Evolutionary conservation across 2,888 invertebrate species (phyloP).

Genomic region (Chromoteleia sp.): DNA sequence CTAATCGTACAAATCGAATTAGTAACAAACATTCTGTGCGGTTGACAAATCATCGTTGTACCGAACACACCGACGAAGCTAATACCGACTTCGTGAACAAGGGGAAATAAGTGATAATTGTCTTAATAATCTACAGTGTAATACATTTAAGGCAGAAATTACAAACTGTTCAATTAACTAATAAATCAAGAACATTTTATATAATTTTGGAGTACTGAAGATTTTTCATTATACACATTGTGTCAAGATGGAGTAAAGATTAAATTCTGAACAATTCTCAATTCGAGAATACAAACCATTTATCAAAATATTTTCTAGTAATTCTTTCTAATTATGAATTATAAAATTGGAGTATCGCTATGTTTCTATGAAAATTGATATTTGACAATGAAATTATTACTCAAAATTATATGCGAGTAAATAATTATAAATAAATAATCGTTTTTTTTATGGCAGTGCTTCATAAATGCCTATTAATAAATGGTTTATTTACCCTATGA

Average conservation of each 20-base stretch:
- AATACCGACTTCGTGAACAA: slow-evolving; percentile 9
- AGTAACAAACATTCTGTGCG: slow-evolving; percentile 19
- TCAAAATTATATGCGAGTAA: neutral
- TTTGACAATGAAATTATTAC: neutral
- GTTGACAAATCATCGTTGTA: slow-evolving; percentile 36
- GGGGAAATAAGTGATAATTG: neutral
- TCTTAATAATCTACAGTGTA: too few species aligned
- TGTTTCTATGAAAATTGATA: too few species aligned
- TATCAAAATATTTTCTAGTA: slow-evolving; percentile 6
- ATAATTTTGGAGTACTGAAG: neutral
- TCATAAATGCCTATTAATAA: slow-evolving; percentile 8
- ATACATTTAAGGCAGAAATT: too few species aligned
- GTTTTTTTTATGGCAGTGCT: slow-evolving; percentile 6
- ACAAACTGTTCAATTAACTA: slow-evolving; percentile 5
- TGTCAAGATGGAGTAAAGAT: neutral
- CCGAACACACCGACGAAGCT: slow-evolving; percentile 36
- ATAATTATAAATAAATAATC: slow-evolving; percentile 3
- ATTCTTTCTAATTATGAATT: neutral
- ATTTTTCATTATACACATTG: neutral
- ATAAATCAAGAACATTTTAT: neutral
- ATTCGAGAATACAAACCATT: slow-evolving; percentile 25
- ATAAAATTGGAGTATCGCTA: neutral
- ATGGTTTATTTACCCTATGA: slow-evolving; percentile 2
- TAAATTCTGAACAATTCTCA: neutral
- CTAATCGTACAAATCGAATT: slow-evolving; percentile 22